phyloP scores from a whole-genome alignment of 2,797 vertebrate species.

The Sebastes ruberrimus region DNA sequence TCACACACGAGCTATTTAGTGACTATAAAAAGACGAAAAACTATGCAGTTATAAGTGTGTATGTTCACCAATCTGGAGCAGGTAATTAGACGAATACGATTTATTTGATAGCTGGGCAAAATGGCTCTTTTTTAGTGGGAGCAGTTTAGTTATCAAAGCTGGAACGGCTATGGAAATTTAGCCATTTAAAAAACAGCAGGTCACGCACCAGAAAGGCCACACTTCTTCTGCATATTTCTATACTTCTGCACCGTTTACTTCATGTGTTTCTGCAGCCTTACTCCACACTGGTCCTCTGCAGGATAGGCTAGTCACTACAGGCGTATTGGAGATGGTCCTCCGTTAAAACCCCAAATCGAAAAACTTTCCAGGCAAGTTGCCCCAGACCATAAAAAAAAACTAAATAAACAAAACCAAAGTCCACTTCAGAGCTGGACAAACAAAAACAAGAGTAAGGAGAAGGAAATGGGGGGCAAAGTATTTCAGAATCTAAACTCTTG shows the following conservation, averaged over 20 bases:
- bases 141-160: conserved; percentile 38
- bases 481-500: conserved; percentile 69
- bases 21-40: conserved; percentile 12
- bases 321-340: neutral
- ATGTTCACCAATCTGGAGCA: conserved; percentile 12
- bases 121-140: conserved; percentile 15
- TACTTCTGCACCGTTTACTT: conserved; percentile 20
- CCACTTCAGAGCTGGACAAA: conserved; percentile 28
- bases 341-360: conserved; percentile 18
- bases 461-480: conserved; percentile 34
- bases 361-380: conserved; percentile 21
- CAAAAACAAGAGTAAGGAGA: conserved; percentile 5
- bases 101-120: conserved; percentile 21
- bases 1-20: conserved; percentile 21
- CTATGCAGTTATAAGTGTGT: neutral
- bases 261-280: conserved; percentile 6
- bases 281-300: neutral
- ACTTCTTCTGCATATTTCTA: conserved; percentile 2
- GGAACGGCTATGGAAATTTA: conserved; percentile 13
- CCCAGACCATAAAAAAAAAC: conserved; percentile 4
- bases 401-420: conserved; percentile 31
- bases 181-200: conserved; percentile 8
- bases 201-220: conserved; percentile 22
- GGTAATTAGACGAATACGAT: neutral
- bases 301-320: conserved; percentile 7